Percentiles rank a stretch among this genome's conserved stretches.
These are phyloP conservation scores for Eristalis tenax DNA, from an alignment of 2,888 invertebrate genomes.

Conservation along the genomic window DNA sequence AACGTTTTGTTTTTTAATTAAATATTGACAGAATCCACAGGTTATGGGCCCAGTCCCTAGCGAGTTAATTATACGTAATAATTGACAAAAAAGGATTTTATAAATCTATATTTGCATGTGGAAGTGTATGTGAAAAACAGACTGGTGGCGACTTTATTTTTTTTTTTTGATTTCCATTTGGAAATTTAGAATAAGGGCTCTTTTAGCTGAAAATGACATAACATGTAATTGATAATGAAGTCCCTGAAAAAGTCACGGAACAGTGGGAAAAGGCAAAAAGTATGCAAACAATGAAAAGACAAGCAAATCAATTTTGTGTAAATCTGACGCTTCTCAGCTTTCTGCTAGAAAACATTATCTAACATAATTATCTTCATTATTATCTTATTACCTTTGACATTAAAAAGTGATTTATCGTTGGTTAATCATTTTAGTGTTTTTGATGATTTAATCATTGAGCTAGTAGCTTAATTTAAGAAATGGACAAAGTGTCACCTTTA, in stretches of 20 bases:
- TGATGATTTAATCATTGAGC: conserved; percentile 67
- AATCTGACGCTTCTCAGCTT: not conserved
- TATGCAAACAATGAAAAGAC: not conserved
- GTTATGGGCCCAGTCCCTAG: too few species aligned
- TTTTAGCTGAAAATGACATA: too few species aligned
- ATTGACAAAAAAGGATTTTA: too few species aligned
- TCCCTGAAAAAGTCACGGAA: not conserved
- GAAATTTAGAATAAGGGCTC: too few species aligned
- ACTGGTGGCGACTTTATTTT: too few species aligned
- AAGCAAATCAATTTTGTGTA: not conserved
- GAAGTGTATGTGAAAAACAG: too few species aligned
- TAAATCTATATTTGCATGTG: too few species aligned
- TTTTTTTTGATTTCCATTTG: too few species aligned
- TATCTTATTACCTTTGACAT: not conserved
- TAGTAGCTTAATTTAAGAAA: conserved; percentile 76
- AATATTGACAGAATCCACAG: too few species aligned
- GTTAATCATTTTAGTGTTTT: not conserved
- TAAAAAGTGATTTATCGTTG: not conserved
- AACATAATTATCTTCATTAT: too few species aligned
- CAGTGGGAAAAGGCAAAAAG: not conserved
- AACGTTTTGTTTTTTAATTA: too few species aligned
- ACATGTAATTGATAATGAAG: not conserved
- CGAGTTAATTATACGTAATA: too few species aligned
- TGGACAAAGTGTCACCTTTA: conserved; percentile 77
- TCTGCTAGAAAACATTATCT: not conserved